Evolutionary conservation across 2,113 vertebrate genomes (phyloP).

Genomic region (Nibea albiflora): DNA sequence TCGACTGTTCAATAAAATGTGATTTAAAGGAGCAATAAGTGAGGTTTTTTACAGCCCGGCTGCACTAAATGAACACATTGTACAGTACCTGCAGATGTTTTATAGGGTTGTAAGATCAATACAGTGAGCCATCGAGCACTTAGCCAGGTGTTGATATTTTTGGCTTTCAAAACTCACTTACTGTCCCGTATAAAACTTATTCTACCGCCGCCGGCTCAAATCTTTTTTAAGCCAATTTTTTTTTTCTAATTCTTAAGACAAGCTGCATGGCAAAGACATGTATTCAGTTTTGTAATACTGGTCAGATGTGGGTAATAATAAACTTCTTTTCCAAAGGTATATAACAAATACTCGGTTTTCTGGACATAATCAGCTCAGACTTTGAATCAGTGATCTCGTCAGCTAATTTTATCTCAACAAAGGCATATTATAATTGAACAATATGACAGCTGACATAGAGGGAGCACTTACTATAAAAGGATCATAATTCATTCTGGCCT

Average conservation of each 20-base stretch:
- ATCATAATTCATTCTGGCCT: slow-evolving; percentile 5
- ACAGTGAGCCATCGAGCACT: slow-evolving; percentile 23
- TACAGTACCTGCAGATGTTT: slow-evolving; percentile 27
- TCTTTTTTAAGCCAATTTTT: slow-evolving; percentile 25
- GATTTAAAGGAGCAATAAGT: slow-evolving; percentile 36
- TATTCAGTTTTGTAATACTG: background rate
- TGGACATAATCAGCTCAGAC: background rate
- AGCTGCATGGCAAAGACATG: background rate
- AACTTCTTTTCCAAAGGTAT: too few species aligned
- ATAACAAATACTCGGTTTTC: background rate
- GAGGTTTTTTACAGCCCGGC: slow-evolving; percentile 15
- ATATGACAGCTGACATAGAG: slow-evolving; percentile 11
- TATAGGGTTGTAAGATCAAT: slow-evolving; percentile 38
- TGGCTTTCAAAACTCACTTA: slow-evolving; percentile 21
- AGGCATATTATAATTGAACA: background rate
- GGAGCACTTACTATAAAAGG: background rate
- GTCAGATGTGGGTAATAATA: background rate
- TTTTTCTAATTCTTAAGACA: background rate
- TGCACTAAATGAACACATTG: slow-evolving; percentile 16
- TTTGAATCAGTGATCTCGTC: background rate
- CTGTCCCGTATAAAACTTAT: slow-evolving; percentile 7
- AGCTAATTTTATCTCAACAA: background rate
- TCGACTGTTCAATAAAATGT: slow-evolving; percentile 18
- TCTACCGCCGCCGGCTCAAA: slow-evolving; percentile 20
- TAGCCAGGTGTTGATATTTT: slow-evolving; percentile 50